Evolutionary conservation across 2,888 invertebrate species (phyloP).

Genomic region (Marronus borbonicus): DNA sequence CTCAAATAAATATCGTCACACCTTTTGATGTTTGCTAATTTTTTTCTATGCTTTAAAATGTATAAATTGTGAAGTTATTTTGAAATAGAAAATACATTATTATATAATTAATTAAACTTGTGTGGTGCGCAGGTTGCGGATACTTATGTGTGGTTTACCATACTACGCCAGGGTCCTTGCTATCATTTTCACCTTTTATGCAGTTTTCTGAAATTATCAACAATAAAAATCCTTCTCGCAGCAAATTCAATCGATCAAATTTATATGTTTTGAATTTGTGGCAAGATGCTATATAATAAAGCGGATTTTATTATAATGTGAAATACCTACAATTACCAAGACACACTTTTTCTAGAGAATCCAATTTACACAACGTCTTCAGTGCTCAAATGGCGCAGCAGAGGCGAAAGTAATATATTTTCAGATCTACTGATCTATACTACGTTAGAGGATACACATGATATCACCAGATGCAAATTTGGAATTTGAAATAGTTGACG

Average conservation of each 20-base stretch:
- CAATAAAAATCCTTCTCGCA: too few relatives aligned
- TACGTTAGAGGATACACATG: not conserved
- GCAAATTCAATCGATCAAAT: not conserved
- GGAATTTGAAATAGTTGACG: not conserved
- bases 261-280: constrained; percentile 20
- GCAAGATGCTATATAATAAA: constrained; percentile 27
- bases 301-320: not conserved
- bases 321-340: not conserved
- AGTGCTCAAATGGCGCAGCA: not conserved
- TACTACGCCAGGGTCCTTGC: too few relatives aligned
- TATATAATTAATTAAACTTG: too few relatives aligned
- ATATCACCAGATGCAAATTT: not conserved
- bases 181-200: too few relatives aligned
- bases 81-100: too few relatives aligned
- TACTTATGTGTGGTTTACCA: too few relatives aligned
- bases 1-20: too few relatives aligned
- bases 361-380: not conserved
- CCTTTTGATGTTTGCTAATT: too few relatives aligned
- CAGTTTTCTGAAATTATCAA: too few relatives aligned
- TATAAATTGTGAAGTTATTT: too few relatives aligned
- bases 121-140: too few relatives aligned
- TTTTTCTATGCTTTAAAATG: too few relatives aligned
- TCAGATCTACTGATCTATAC: not conserved
- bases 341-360: not conserved
- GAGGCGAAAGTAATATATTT: not conserved